Evolutionary conservation across 2,888 invertebrate genomes (phyloP).

Genomic region (Eledone cirrhosa): DNA sequence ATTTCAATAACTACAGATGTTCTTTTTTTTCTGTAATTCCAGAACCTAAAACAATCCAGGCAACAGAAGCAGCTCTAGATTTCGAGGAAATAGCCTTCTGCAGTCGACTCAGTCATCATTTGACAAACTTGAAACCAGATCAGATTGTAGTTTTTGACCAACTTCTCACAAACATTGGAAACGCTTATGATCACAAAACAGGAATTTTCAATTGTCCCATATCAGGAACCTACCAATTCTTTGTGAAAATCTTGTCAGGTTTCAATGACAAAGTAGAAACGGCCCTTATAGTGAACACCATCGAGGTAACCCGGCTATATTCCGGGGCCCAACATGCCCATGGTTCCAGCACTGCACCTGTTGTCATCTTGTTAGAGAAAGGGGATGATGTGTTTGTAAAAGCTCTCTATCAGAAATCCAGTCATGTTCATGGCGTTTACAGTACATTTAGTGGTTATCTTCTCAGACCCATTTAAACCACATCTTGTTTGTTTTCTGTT

Average conservation of each 20-base stretch:
- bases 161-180: constrained; percentile 39
- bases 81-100: constrained; percentile 35
- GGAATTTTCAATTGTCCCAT: constrained; percentile 41
- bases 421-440: constrained; percentile 44
- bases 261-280: constrained; percentile 44
- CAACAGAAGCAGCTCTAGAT: not conserved
- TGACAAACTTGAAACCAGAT: constrained; percentile 39
- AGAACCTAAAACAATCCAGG: not conserved
- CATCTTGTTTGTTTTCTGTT: not conserved
- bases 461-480: constrained; percentile 15
- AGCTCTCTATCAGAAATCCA: constrained; percentile 41
- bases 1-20: too few species aligned
- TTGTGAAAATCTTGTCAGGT: constrained; percentile 41
- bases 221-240: constrained; percentile 40
- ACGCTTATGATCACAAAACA: constrained; percentile 39
- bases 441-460: constrained; percentile 42
- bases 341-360: constrained; percentile 43
- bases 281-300: constrained; percentile 42
- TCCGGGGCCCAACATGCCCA: constrained; percentile 45
- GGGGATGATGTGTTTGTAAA: constrained; percentile 42
- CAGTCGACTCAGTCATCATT: constrained; percentile 40
- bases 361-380: constrained; percentile 38
- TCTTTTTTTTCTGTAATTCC: not conserved
- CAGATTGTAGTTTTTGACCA: constrained; percentile 43
- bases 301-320: constrained; percentile 43